Evolutionary conservation across 2,888 invertebrate species (phyloP).

Genomic region (Nymphalis polychloros): DNA sequence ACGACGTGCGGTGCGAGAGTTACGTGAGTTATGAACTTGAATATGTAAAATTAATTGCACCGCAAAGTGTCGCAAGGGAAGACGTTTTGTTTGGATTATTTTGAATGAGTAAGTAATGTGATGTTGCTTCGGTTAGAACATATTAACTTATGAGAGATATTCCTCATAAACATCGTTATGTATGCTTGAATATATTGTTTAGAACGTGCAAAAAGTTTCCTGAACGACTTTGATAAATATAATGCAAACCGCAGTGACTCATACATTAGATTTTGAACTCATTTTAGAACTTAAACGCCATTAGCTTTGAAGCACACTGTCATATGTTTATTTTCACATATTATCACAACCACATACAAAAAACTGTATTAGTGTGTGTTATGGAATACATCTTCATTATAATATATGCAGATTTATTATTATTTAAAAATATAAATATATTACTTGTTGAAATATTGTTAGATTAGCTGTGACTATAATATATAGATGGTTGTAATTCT

Average conservation of each 20-base stretch:
- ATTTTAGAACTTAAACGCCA: no score
- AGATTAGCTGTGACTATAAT: conserved; percentile 12
- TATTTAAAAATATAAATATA: background rate
- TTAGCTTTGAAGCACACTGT: no score
- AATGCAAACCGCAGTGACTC: conserved; percentile 11
- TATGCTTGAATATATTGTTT: conserved; percentile 32
- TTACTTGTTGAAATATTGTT: conserved; percentile 19
- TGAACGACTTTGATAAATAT: conserved; percentile 13
- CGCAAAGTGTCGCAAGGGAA: conserved; percentile 60
- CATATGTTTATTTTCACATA: no score
- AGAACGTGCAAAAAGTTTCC: conserved; percentile 19
- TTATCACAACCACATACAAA: background rate
- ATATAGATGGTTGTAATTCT: conserved; percentile 60
- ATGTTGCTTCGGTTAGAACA: conserved; percentile 47
- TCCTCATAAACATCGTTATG: conserved; percentile 28
- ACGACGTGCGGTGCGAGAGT: conserved; percentile 63
- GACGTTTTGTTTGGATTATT: conserved; percentile 68
- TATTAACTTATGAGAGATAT: conserved; percentile 34
- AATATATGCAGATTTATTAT: background rate
- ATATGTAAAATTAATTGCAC: conserved; percentile 72
- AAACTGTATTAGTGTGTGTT: background rate
- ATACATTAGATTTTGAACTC: background rate
- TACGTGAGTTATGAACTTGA: conserved; percentile 74
- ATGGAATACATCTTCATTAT: background rate
- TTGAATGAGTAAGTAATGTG: conserved; percentile 72